These are phyloP conservation scores for Hybos culiciformis DNA, from an alignment of 2,888 invertebrate species.

Conservation along the genomic window DNA sequence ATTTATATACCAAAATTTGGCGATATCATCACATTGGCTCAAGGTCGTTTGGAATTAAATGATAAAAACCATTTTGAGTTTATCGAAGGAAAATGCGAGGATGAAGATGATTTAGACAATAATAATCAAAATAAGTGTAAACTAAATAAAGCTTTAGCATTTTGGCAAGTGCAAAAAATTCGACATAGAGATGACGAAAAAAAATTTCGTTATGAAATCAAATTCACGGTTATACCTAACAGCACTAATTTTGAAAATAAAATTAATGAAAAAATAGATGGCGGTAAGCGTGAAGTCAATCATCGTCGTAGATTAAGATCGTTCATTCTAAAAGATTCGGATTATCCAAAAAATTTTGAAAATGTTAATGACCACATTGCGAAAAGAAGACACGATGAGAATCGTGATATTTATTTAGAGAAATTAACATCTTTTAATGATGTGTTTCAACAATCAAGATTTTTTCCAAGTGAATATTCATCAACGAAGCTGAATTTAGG, in stretches of 20 bases:
- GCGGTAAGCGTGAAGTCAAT: conserved; percentile 34
- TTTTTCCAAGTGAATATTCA: neutral
- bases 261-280: conserved; percentile 18
- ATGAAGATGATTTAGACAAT: conserved; percentile 16
- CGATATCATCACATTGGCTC: conserved; percentile 50
- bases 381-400: conserved; percentile 7
- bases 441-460: conserved; percentile 14
- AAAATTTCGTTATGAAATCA: conserved; percentile 47
- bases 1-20: conserved; percentile 39
- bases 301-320: conserved; percentile 25
- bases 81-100: conserved; percentile 33
- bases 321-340: conserved; percentile 46
- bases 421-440: conserved; percentile 10
- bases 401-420: conserved; percentile 3
- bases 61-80: conserved; percentile 41
- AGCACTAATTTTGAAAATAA: neutral
- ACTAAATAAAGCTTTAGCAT: conserved; percentile 39
- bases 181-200: conserved; percentile 44
- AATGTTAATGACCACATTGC: conserved; percentile 9
- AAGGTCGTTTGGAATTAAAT: conserved; percentile 44
- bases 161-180: conserved; percentile 56
- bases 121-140: conserved; percentile 21
- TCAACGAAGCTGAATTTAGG: conserved; percentile 28
- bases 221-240: conserved; percentile 47
- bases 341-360: conserved; percentile 30